A percentile compares a stretch with the other conserved stretches of the same genome.
These are phyloP conservation scores for Drosophila sechellia DNA, from an alignment of 1,140 invertebrate genomes.

Conservation along the genomic window DNA sequence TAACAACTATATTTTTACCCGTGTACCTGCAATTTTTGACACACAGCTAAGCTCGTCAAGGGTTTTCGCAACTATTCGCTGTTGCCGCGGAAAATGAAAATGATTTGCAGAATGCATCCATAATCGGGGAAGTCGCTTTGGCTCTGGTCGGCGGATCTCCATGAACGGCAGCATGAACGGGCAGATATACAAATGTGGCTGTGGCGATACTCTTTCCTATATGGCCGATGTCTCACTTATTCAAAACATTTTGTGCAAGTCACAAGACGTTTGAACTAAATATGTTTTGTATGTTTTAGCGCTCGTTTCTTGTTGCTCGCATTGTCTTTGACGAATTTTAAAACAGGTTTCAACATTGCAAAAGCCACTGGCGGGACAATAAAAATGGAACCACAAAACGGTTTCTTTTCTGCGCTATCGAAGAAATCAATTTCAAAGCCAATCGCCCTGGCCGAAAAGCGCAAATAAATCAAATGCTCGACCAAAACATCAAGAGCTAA, in stretches of 20 bases:
- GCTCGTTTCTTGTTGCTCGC: constrained; percentile 31
- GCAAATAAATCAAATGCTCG: constrained; percentile 46
- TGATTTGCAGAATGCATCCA: constrained; percentile 76
- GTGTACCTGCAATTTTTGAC: constrained; percentile 44
- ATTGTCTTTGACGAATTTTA: constrained; percentile 57
- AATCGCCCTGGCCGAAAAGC: constrained; percentile 23
- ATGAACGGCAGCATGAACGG: constrained; percentile 23
- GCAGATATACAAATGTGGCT: constrained; percentile 23
- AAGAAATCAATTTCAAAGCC: constrained; percentile 56
- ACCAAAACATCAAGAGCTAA: constrained; percentile 19
- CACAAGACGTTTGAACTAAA: constrained; percentile 72
- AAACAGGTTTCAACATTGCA: constrained; percentile 63
- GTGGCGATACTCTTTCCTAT: constrained; percentile 15
- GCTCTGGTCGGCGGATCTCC: constrained; percentile 34
- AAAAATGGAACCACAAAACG: constrained; percentile 56
- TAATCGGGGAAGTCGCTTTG: constrained; percentile 41
- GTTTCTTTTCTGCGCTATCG: constrained; percentile 47
- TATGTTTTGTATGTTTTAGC: constrained; percentile 56
- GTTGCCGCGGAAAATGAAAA: constrained; percentile 71
- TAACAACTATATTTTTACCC: constrained; percentile 5
- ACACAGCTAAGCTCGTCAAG: constrained; percentile 52
- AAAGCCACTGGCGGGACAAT: constrained; percentile 59
- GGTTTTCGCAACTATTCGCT: constrained; percentile 62
- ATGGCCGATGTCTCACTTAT: constrained; percentile 59
- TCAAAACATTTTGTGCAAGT: constrained; percentile 67